Conservation (phyloP, 2,888 invertebrate species). For the Clanis bilineata region DNA sequence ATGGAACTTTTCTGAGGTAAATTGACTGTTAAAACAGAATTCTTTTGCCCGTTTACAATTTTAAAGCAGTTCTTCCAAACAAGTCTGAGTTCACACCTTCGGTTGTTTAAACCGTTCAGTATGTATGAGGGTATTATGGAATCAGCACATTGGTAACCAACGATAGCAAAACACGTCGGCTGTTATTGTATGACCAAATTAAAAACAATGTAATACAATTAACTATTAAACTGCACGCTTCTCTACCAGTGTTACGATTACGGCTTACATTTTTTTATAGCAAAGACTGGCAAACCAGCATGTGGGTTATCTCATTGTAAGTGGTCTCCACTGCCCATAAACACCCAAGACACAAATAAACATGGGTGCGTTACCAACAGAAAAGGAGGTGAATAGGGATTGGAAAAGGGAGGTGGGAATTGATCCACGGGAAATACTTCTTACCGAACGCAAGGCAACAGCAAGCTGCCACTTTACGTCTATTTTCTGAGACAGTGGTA, state of each 20-base stretch:
- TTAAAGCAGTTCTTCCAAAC: conserved; percentile 28
- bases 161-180: conserved; percentile 44
- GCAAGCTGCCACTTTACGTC: too few relatives aligned
- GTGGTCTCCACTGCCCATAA: too few relatives aligned
- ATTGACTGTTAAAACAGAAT: conserved; percentile 38
- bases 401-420: too few relatives aligned
- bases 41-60: conserved; percentile 27
- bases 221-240: neutral
- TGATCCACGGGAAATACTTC: too few relatives aligned
- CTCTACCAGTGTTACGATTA: neutral
- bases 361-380: too few relatives aligned
- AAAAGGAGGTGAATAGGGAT: too few relatives aligned
- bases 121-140: conserved; percentile 60
- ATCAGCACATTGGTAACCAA: conserved; percentile 56
- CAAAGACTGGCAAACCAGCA: too few relatives aligned
- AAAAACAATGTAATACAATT: conserved; percentile 8
- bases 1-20: conserved; percentile 31
- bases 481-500: too few relatives aligned
- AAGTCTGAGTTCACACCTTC: conserved; percentile 44
- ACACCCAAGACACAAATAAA: too few relatives aligned
- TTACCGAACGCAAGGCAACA: too few relatives aligned
- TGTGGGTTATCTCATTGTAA: too few relatives aligned
- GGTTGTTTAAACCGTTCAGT: conserved; percentile 54
- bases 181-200: conserved; percentile 27
- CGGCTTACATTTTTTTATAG: too few relatives aligned